Evolutionary conservation across 2,113 vertebrate genomes (phyloP).

Genomic region (Oreochromis tanganicae): DNA sequence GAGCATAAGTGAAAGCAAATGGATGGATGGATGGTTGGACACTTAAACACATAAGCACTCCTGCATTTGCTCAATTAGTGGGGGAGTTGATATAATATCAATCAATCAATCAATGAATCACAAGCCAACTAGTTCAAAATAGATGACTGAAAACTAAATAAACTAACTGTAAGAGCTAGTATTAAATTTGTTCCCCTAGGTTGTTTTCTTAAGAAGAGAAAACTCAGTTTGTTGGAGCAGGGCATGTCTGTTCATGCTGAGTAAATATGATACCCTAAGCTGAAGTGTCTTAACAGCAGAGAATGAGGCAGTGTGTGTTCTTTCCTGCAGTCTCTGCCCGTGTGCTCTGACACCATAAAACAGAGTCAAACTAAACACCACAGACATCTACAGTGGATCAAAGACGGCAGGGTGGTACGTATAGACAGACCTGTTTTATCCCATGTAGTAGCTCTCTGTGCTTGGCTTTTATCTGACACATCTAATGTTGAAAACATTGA

Average conservation of each 20-base stretch:
- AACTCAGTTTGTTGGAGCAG: neutral
- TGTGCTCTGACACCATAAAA: neutral
- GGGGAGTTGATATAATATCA: neutral
- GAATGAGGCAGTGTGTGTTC: too few relatives aligned
- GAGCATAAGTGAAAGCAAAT: neutral
- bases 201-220: neutral
- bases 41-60: neutral
- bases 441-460: neutral
- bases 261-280: neutral
- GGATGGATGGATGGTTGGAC: neutral
- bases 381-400: neutral
- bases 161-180: neutral
- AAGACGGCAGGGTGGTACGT: neutral
- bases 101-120: neutral
- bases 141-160: neutral
- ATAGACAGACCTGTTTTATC: neutral
- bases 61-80: neutral
- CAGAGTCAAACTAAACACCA: neutral
- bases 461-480: neutral
- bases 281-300: neutral
- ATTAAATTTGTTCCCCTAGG: neutral
- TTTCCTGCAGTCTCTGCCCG: fast-evolving
- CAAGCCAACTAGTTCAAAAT: neutral
- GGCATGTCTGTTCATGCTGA: conserved; percentile 1
- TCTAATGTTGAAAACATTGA: neutral